Conservation (phyloP, 2,888 invertebrate species). For the Augiades crinisus region DNA sequence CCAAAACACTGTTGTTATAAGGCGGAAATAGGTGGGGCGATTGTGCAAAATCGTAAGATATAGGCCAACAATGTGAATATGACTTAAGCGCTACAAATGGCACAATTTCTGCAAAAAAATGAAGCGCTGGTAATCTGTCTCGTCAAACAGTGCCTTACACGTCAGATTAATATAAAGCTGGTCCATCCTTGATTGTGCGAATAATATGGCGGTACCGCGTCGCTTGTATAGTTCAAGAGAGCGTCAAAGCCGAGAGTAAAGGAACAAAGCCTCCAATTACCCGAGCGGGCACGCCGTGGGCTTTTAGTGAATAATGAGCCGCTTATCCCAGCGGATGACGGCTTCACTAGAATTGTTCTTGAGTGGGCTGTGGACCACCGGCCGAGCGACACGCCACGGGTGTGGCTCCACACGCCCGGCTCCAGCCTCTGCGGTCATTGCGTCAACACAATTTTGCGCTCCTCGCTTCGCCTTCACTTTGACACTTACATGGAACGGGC, state of each 20-base stretch:
- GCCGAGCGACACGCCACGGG: conserved; percentile 33
- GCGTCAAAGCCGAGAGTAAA: conserved; percentile 70
- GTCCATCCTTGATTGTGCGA: conserved; percentile 71
- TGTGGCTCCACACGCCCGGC: conserved; percentile 24
- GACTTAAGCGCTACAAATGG: no score
- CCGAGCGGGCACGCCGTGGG: conserved; percentile 75
- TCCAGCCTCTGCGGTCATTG: conserved; percentile 44
- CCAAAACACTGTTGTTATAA: no score
- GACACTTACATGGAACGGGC: conserved; percentile 69
- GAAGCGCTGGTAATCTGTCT: conserved; percentile 51
- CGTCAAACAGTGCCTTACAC: conserved; percentile 58
- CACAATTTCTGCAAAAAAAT: conserved; percentile 46
- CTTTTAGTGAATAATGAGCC: conserved; percentile 80
- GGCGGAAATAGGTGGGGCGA: no score
- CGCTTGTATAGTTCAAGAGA: conserved; percentile 57
- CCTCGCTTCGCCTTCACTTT: conserved; percentile 60
- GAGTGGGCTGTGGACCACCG: conserved; percentile 66
- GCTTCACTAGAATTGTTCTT: conserved; percentile 70
- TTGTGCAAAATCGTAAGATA: no score
- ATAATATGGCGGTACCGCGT: conserved; percentile 63
- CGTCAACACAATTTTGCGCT: conserved; percentile 65
- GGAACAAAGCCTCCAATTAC: conserved; percentile 79
- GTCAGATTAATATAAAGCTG: conserved; percentile 68
- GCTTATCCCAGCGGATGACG: conserved; percentile 72
- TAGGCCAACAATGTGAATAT: no score